Evolutionary conservation across 2,888 invertebrate species (phyloP), one percentile per base, ranked within the genome.

Genomic region (Phalangium opilio): DNA sequence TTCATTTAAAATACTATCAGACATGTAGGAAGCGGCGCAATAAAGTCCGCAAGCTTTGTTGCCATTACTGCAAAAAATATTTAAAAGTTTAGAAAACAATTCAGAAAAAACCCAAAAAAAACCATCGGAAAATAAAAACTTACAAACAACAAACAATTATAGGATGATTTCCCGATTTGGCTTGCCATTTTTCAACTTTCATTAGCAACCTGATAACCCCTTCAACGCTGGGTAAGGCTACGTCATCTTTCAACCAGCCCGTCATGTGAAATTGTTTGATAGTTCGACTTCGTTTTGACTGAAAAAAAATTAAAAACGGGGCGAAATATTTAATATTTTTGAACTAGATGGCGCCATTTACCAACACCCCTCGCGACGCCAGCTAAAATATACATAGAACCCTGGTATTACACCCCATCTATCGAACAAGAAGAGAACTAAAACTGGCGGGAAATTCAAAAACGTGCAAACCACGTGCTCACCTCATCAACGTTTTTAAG

Each of bases 61-160:
- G 10, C 38, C 38, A 18, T 38, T 18, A 17, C 38, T 38, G 3
- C 27, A 27, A 27, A 17, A 2, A 8, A 38, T n/a, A 38, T 18
- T 12, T 3, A 38, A 38, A 3, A 15, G 2, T 10, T 2, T 38
- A 38, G 38, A 38, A 38, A 38, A 38, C 14, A 38, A 38, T 38
- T 3, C 35, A 34, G 3, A 14, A n/a, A 34, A 34, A 2, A 3
- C 3, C 5, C n/a, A 34, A 34, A 34, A 2, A 34, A 14, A 34
- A 34, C 12, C 14, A n/a, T 34, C 35, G n/a, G n/a, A n/a, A 8
- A 27, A 27, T 38, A 38, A 38, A 38, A 17, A 38, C 52, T 45
- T 50, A 52, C 52, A 44, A 50, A 43, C 52, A 52, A 17, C 45
- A 43, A 20, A 52, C 52, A 17, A 52, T 36, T 11, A 48, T 34